A percentile compares a stretch with the other conserved stretches of the same genome.
phyloP scores from a whole-genome alignment of 2,797 vertebrate genomes.

The Paratrypauchen microcephalus region DNA sequence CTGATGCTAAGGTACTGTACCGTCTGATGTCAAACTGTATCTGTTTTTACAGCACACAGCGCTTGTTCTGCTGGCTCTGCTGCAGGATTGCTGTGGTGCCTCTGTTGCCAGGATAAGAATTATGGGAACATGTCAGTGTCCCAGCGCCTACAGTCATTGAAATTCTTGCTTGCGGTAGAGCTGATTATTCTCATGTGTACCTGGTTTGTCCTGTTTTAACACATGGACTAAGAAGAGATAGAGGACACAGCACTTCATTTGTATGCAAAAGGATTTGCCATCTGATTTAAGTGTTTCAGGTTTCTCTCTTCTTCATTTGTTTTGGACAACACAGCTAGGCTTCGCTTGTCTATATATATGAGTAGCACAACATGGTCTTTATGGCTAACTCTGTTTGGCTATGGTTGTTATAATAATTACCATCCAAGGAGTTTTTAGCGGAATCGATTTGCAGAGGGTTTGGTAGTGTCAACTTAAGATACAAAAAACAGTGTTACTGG shows the following conservation, averaged over 20 bases:
- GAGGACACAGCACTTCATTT: conserved; percentile 64
- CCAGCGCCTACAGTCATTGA: conserved; percentile 33
- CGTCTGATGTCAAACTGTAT: conserved; percentile 55
- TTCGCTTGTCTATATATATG: conserved; percentile 18
- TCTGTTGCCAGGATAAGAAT: conserved; percentile 50
- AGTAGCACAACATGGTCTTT: conserved; percentile 40
- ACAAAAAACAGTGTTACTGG: conserved; percentile 24
- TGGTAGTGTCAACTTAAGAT: conserved; percentile 3
- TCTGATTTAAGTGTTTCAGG: conserved; percentile 28
- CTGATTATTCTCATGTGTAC: conserved; percentile 16
- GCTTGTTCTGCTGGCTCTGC: conserved; percentile 62
- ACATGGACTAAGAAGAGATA: conserved; percentile 43
- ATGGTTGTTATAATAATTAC: conserved; percentile 31
- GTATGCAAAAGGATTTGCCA: conserved; percentile 48
- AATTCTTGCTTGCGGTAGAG: conserved; percentile 31
- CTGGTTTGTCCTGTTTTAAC: conserved; percentile 41
- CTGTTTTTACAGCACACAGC: conserved; percentile 50
- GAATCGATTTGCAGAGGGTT: conserved; percentile 28
- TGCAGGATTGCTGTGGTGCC: conserved; percentile 63
- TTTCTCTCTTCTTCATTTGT: conserved; percentile 5
- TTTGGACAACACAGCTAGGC: neutral
- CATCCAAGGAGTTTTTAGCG: conserved; percentile 26
- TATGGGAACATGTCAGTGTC: conserved; percentile 53
- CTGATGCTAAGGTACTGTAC: conserved; percentile 69
- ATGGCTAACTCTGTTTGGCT: conserved; percentile 14